Base-by-base conservation (phyloP, 2,888 invertebrate genomes). In the Drosophila siamana region DNA sequence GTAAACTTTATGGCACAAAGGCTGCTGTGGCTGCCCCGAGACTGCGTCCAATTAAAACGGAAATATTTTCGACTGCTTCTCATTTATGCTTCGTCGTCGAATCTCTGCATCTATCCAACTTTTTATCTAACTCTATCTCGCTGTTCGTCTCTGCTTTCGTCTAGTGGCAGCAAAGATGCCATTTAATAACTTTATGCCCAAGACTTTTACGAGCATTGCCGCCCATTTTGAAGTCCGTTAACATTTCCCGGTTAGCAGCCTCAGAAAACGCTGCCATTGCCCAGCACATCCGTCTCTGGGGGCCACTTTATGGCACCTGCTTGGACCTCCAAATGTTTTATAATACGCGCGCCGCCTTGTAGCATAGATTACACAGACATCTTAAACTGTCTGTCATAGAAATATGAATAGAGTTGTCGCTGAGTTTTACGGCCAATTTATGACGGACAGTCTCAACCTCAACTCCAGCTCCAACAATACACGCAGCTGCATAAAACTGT, bases 21-120 rank as follows among this genome's bases (percentile, higher is more conserved):
- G 74, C 74, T 67, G 67, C 56, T 54, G 13, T 15, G n/a, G 38
- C 30, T 11, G 38, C 38, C n/a, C 7, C 30, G 24, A 24, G 8
- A 11, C 30, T 11, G 30, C 30, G 55, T 65, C 75, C 79, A 77
- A 77, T 79, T 79, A 77, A 77, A 74, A 77, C 75, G 66, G 61
- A 77, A 79, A 77, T 74, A 79, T 77, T 74, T 70, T 74, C 51
- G 74, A 64, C 62, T 74, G 57, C n/a, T n/a, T n/a, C n/a, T n/a
- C 62, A 74, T 72, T 65, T 51, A 73, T 16, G 43, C 24, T 26
- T n/a, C n/a, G 15, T 43, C 4, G 13, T 26, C 15, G 15, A 15
- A 38, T 38, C 36, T 38, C 6, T 15, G 36, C 36, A 38, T 38
- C 22, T 33, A 33, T 50, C 22, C 15, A 40, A 13, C 30, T 8